Evolutionary conservation across 1,140 invertebrate genomes (phyloP), one percentile per base, ranked within the genome.

Genomic region (Drosophila ercepeae): DNA sequence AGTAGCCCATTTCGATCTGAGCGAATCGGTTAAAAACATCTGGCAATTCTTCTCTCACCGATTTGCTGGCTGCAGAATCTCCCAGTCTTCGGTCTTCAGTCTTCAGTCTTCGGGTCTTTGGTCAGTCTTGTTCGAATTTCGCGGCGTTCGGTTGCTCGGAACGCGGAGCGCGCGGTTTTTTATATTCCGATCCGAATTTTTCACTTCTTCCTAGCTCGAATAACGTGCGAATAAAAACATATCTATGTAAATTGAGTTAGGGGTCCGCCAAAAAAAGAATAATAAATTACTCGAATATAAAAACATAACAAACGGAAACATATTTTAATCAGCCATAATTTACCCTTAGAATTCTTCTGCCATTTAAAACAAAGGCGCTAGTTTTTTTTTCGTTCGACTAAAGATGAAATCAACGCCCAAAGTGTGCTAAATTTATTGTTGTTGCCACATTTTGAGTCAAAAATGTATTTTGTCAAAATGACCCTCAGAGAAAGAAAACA

Each of bases 51-150:
- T n/a, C 42, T 44, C 70, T 64, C 45, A 42, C 23, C 34, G 25
- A 48, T 44, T 63, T 14, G 50, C 45, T 18, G 27, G 18, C 51
- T 51, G 67, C 44, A 29, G 73, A 69, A 44, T 70, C 53, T 59
- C 51, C 45, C 60, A 58, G 55, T 52, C 53, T 60, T 32, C 60
- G 69, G 9, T 55, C 46, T 57, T 29, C 70, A 32, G 61, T 63
- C 52, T 68, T 50, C 50, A 46, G 50, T 59, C 60, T 61, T 41
- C 42, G 42, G 57, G 32, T 48, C 51, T 46, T 51, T 57, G 46
- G 52, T 84, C 63, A 86, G 81, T 86, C 82, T 88, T 86, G 73
- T 86, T 86, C 81, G 76, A 88, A 88, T 68, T 81, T 81, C 73
- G 81, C 81, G 81, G 84, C 82, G 81, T 81, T 70, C 82, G 81